phyloP scores from a whole-genome alignment of 2,888 invertebrate species.

The Capitulum mitella region DNA sequence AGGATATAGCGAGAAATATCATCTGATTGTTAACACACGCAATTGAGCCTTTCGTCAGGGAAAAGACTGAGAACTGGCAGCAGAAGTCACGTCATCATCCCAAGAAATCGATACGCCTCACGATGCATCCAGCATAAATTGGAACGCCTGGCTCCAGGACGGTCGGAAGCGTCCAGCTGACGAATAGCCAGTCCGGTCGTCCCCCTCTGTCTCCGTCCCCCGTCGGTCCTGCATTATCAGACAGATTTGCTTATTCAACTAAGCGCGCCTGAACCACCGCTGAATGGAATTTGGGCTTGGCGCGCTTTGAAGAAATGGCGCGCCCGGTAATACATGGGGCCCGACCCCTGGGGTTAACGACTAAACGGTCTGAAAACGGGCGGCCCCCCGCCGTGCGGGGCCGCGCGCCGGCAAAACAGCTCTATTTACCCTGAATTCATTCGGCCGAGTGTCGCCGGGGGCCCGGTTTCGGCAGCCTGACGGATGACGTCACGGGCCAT shows the following conservation, averaged over 20 bases:
- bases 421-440: not conserved
- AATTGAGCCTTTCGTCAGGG: too few species aligned
- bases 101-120: not conserved
- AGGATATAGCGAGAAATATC: too few species aligned
- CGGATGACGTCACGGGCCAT: not conserved
- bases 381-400: not conserved
- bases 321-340: not conserved
- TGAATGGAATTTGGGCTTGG: not conserved
- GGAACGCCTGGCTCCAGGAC: not conserved
- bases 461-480: not conserved
- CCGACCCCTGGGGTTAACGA: conserved; percentile 13
- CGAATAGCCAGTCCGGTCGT: too few species aligned
- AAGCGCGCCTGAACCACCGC: not conserved
- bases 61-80: too few species aligned
- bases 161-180: not conserved
- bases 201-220: not conserved
- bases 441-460: not conserved
- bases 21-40: too few species aligned
- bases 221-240: not conserved
- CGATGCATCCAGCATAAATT: not conserved
- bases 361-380: not conserved
- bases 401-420: not conserved
- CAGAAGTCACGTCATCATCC: too few species aligned
- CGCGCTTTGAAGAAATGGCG: not conserved
- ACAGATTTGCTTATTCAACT: conserved; percentile 5